Conservation (phyloP, 2,797 vertebrate species). For the Otolemur crassicaudatus region DNA sequence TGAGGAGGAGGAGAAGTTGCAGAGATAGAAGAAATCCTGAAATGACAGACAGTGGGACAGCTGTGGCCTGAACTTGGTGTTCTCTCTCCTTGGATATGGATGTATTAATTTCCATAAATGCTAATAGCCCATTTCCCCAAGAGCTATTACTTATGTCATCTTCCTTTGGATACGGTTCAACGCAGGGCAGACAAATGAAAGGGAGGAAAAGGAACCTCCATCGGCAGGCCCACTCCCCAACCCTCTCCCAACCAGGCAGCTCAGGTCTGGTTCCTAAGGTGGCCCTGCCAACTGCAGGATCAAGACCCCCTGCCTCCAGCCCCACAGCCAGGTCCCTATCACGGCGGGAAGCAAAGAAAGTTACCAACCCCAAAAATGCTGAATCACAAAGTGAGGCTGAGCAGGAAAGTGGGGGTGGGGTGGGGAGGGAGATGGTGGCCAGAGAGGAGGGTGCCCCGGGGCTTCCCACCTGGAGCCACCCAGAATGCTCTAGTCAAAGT, state of each 20-base stretch:
- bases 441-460: not conserved
- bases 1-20: slow-evolving; percentile 67
- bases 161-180: slow-evolving; percentile 70
- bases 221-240: not conserved
- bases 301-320: slow-evolving; percentile 25
- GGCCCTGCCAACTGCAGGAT: not conserved
- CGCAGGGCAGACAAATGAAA: slow-evolving; percentile 23
- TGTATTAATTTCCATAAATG: slow-evolving; percentile 81
- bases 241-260: not conserved
- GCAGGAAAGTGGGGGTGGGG: slow-evolving; percentile 73
- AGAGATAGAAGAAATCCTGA: slow-evolving; percentile 59
- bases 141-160: slow-evolving; percentile 80
- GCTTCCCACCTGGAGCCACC: not conserved
- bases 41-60: slow-evolving; percentile 71
- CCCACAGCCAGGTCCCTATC: not conserved
- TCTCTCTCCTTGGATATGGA: slow-evolving; percentile 43
- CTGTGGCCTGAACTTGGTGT: slow-evolving; percentile 75
- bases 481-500: not conserved
- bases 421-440: slow-evolving; percentile 30
- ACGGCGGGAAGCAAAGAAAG: slow-evolving; percentile 66
- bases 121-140: slow-evolving; percentile 74
- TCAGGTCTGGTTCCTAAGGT: not conserved
- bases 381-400: slow-evolving; percentile 81
- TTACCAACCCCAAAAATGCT: slow-evolving; percentile 80
- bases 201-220: not conserved